These are phyloP conservation scores for Numenius phaeopus DNA, from an alignment of 2,797 vertebrate genomes.

Conservation along the genomic window DNA sequence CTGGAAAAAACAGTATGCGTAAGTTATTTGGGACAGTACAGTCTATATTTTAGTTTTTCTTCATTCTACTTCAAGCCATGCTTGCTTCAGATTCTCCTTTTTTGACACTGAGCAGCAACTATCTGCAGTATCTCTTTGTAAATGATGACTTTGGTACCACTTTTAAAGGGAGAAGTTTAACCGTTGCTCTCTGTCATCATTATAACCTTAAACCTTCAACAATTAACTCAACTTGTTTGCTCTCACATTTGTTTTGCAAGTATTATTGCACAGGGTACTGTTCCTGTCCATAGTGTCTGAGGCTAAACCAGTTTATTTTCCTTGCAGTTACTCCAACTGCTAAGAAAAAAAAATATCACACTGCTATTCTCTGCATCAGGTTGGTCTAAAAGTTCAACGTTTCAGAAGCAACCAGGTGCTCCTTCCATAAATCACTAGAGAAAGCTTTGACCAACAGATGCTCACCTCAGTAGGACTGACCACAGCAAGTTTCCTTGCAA, in stretches of 20 bases:
- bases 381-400: neutral
- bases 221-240: neutral
- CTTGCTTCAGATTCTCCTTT: neutral
- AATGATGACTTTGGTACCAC: neutral
- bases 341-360: neutral
- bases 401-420: neutral
- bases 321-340: neutral
- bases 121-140: neutral
- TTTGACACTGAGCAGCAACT: neutral
- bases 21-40: neutral
- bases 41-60: neutral
- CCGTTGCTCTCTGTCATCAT: neutral
- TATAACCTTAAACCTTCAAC: neutral
- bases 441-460: neutral
- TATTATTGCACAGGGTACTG: neutral
- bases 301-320: neutral
- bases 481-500: constrained; percentile 89
- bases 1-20: neutral
- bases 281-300: neutral
- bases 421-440: neutral
- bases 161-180: neutral
- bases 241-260: neutral
- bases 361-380: neutral
- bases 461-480: constrained; percentile 88
- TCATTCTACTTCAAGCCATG: neutral